Conservation (phyloP, 2,113 vertebrate species). For the Microtus pennsylvanicus region DNA sequence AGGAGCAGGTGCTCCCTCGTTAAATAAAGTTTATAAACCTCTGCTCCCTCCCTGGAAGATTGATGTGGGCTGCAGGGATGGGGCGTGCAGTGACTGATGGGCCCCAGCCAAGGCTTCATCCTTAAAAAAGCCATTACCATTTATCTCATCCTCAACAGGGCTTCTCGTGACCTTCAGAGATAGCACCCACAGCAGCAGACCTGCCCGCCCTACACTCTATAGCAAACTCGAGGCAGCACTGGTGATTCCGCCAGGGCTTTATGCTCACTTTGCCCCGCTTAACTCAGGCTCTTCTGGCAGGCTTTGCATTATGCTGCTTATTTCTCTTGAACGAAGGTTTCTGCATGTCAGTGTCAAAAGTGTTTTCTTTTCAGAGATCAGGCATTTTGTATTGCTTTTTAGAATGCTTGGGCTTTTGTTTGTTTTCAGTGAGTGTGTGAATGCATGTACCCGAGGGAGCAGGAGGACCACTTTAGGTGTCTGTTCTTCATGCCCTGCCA, state of each 20-base stretch:
- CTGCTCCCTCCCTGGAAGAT: not conserved
- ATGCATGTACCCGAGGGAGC: not conserved
- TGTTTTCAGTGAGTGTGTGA: not conserved
- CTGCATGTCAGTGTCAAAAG: not conserved
- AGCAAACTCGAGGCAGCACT: not conserved
- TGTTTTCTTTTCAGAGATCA: conserved; percentile 32
- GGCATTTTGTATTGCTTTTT: conserved; percentile 27
- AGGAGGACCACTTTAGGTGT: not conserved
- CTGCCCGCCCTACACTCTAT: not conserved
- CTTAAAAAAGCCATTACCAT: conserved; percentile 41
- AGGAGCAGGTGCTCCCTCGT: not conserved
- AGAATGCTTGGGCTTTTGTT: not conserved
- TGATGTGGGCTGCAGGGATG: not conserved
- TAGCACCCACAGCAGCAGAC: not conserved
- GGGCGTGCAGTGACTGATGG: conserved; percentile 11
- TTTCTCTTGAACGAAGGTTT: not conserved
- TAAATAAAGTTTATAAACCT: conserved; percentile 47
- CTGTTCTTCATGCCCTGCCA: not conserved
- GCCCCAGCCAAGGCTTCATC: not conserved
- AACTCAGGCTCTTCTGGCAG: not conserved
- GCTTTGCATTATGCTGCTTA: not conserved
- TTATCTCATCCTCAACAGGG: conserved; percentile 54
- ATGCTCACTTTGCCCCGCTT: fast-evolving
- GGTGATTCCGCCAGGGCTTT: not conserved
- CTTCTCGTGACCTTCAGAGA: conserved; percentile 50